Evolutionary conservation across 2,113 vertebrate genomes (phyloP), one percentile per base, ranked within the genome.

Genomic region (Cochlearius cochlearius): DNA sequence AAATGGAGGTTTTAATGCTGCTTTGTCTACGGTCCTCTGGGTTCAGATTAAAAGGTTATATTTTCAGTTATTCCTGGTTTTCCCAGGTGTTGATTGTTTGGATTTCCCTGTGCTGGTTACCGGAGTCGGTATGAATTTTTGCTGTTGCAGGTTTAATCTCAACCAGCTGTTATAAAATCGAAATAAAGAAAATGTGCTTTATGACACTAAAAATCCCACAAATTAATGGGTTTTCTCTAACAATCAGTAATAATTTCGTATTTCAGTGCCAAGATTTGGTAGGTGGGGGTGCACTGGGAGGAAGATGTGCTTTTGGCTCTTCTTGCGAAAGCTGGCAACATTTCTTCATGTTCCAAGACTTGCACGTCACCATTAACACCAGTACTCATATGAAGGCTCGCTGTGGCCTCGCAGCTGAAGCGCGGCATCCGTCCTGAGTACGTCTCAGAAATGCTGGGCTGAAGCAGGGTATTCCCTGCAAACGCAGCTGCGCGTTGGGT

Each of bases 401-500:
- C 36, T 83, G 49, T 16, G 27, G 23, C 62, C 71, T 92, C 2
- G 1, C 21, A 17, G 10, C 26, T 68, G 30, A 69, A 80, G 63
- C 14, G 21, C 3, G 1, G 9, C 12, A 39, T 43, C 47, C 1
- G 1, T 64, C 49, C 34, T 72, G 32, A 39, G 12, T 9, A 13
- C 8, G 49, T 43, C 62, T 86, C n/a, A 43, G 69, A 84, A 56
- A 52, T 1, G 1, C 10, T 12, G 21, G 21, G 16, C 69, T 60
- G 49, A 63, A 67, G 55, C 0, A 0, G 32, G 21, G 3, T 10
- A 19, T 67, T 84, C 76, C 17, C 53, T 26, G 22, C 45, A 83
- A 72, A 30, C 2, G 1, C 34, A 43, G 39, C 58, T 53, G 10
- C 60, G 45, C 7, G 1, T 69, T 0, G 0, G 8, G 3, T 58